A percentile compares a stretch with the other conserved stretches of the same genome.
phyloP scores from a whole-genome alignment of 2,113 vertebrate species.

The Neolamprologus cancellatus region DNA sequence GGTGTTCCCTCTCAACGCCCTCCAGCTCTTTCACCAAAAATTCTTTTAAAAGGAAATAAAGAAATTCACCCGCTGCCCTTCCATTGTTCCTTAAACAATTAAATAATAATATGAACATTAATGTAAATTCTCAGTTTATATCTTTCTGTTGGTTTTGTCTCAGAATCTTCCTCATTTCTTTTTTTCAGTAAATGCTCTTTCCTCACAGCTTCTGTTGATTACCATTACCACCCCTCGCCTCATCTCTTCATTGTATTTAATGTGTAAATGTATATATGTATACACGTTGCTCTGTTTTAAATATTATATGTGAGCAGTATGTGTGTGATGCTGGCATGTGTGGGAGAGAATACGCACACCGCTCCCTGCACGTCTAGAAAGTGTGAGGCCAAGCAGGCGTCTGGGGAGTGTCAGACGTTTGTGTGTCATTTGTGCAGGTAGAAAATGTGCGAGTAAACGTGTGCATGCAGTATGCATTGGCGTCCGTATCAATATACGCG shows the following conservation, averaged over 20 bases:
- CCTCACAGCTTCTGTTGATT: background rate
- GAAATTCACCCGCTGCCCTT: background rate
- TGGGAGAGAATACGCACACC: background rate
- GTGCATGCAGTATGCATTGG: background rate
- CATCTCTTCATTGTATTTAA: background rate
- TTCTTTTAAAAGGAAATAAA: background rate
- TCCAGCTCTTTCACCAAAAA: background rate
- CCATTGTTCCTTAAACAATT: background rate
- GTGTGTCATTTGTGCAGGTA: background rate
- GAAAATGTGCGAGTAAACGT: background rate
- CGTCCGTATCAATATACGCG: background rate
- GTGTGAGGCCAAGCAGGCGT: background rate
- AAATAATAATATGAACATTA: background rate
- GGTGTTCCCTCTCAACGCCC: constrained; percentile 13
- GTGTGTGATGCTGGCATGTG: background rate
- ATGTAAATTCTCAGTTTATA: background rate
- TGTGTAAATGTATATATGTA: background rate
- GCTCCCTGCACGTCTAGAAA: background rate
- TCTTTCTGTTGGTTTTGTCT: background rate
- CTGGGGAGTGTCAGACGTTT: background rate
- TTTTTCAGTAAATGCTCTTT: background rate
- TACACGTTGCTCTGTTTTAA: background rate
- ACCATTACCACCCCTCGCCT: background rate
- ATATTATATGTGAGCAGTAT: background rate
- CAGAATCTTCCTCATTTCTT: background rate